Evolutionary conservation across 2,797 vertebrate genomes (phyloP), one percentile per base, ranked within the genome.

Genomic region (Enteromius radiatus): DNA sequence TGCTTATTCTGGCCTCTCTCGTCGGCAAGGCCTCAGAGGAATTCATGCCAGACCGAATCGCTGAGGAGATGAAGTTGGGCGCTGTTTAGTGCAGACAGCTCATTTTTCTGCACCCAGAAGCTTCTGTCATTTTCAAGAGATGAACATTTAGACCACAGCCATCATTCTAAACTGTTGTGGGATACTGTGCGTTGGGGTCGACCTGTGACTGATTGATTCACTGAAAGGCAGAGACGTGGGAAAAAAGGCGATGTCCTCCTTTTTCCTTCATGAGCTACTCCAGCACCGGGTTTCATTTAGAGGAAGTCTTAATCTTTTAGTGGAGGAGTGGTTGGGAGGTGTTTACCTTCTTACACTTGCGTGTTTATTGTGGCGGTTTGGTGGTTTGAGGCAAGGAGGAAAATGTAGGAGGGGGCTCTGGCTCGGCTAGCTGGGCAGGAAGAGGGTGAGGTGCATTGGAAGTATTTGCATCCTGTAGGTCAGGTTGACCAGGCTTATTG

Each of bases 1-100:
- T 65, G 79, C 82, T 84, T 83, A 68, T 77, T 85, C 80, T 83
- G 82, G 83, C 54, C 61, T 69, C 70, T 47, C 47, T 31, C 28
- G 64, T 70, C 31, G 45, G 43, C 8, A 5, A 38, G 19, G 11
- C 54, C 75, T 65, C 65, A 15, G 68, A 19, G 59, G 85, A 85
- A 71, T 84, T 84, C 67, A 82, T 17, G 3, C 41, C 73, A 33
- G 76, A 80, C 76, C 0, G 47, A 68, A 28, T 61, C 47, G 17
- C 49, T 6, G 28, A 73, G 43, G 45, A 45, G 38, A 76, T 71
- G 23, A 63, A 82, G 54, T 43, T 76, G 54, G 49, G 71, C 33
- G n/a, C 9, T 33, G 36, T 45, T 49, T 56, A 41, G 23, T 31
- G 21, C 36, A 26, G 73, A 70, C 33, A 45, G n/a, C 33, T 79